phyloP scores from a whole-genome alignment of 2,113 vertebrate genomes.

The Odocoileus hemionus region DNA sequence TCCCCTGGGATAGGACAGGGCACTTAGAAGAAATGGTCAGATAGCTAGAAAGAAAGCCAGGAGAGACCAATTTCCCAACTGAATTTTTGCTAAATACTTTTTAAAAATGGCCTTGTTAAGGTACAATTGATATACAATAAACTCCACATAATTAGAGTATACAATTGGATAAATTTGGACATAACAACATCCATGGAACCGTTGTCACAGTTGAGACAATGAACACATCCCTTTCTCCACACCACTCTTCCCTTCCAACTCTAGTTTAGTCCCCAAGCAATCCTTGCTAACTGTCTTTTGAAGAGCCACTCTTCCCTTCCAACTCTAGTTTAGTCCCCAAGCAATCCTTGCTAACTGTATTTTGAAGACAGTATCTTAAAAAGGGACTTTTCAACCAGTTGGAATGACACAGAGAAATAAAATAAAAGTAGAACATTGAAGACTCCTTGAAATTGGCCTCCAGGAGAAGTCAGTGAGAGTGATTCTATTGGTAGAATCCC shows the following conservation, averaged over 20 bases:
- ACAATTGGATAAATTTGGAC: background rate
- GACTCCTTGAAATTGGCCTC: background rate
- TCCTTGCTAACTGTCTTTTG: background rate
- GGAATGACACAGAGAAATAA: background rate
- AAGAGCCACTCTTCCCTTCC: background rate
- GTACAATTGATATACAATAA: background rate
- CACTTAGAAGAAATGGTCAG: background rate
- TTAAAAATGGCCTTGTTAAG: background rate
- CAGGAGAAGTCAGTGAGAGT: background rate
- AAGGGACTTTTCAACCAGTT: background rate
- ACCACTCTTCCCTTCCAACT: background rate
- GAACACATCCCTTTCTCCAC: background rate
- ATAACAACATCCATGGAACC: background rate
- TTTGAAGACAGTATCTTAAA: background rate
- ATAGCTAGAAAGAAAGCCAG: background rate
- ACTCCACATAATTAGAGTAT: background rate
- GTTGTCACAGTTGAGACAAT: background rate
- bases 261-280: background rate
- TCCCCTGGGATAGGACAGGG: background rate
- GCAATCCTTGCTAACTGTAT: background rate
- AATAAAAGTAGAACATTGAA: constrained; percentile 9
- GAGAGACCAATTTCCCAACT: background rate
- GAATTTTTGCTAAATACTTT: background rate
- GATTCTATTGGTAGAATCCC: background rate
- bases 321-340: background rate